phyloP scores from a whole-genome alignment of 53 echinoderm and acorn worm genomes.

The Mesocentrotus franciscanus region DNA sequence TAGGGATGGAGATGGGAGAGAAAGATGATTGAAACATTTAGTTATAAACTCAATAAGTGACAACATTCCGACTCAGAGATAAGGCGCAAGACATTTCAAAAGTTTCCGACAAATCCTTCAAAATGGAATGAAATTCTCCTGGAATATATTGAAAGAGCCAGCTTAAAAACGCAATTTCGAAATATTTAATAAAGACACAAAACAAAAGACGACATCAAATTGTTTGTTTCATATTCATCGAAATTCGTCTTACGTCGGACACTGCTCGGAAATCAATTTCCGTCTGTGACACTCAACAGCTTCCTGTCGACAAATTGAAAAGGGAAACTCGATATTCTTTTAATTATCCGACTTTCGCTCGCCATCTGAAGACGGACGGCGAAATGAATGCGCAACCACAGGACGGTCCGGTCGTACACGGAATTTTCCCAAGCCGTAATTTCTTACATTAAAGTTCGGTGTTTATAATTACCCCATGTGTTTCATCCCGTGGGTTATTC shows the following conservation, averaged over 20 bases:
- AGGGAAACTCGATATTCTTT: constrained; percentile 64
- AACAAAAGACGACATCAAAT: constrained; percentile 1
- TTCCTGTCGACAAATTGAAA: constrained; percentile 52
- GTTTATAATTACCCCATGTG: not conserved
- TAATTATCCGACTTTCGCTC: constrained; percentile 56
- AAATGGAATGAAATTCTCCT: not conserved
- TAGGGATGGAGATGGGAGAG: not conserved
- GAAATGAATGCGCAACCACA: not conserved
- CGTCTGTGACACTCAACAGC: constrained; percentile 38
- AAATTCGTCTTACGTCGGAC: not conserved
- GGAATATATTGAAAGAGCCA: not conserved
- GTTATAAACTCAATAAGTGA: not conserved
- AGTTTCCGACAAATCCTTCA: not conserved
- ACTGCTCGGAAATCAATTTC: constrained; percentile 44
- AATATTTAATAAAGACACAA: not conserved
- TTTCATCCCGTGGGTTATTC: not conserved
- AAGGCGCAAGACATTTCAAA: not conserved
- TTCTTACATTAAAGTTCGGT: not conserved
- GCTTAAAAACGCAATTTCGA: not conserved
- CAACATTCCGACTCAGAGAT: not conserved
- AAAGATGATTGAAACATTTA: not conserved
- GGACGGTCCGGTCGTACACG: not conserved
- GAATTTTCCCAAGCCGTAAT: not conserved
- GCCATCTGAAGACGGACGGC: not conserved
- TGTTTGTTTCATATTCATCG: constrained; percentile 23